phyloP scores from a whole-genome alignment of 1,140 invertebrate species.

The Papilio polyxenes region DNA sequence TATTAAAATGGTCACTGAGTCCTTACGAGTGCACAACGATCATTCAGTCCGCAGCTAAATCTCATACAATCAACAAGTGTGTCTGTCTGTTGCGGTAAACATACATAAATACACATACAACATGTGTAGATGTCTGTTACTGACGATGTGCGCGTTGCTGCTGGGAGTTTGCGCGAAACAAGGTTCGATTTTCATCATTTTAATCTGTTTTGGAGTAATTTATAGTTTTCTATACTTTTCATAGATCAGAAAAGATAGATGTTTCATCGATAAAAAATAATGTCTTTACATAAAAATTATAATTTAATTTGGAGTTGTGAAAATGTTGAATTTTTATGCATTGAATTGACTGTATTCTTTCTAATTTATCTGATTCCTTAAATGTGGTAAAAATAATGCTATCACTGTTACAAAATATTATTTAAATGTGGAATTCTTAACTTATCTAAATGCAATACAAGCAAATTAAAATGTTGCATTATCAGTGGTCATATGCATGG shows the following conservation, averaged over 20 bases:
- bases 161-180: neutral
- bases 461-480: slow-evolving; percentile 19
- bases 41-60: slow-evolving; percentile 28
- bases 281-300: too few relatives aligned
- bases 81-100: neutral
- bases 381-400: too few relatives aligned
- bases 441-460: neutral
- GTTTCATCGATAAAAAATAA: neutral
- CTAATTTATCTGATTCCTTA: too few relatives aligned
- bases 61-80: slow-evolving; percentile 24
- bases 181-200: slow-evolving; percentile 21
- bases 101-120: neutral
- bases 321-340: too few relatives aligned
- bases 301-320: too few relatives aligned
- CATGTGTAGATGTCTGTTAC: slow-evolving; percentile 23
- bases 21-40: neutral
- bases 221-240: neutral
- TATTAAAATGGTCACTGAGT: neutral
- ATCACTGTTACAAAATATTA: neutral
- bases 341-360: too few relatives aligned
- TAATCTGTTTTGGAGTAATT: neutral
- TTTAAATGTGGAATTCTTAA: neutral
- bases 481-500: neutral
- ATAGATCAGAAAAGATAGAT: too few relatives aligned
- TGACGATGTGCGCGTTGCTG: slow-evolving; percentile 15